Conservation (phyloP, 2,113 vertebrate species). For the Suricata suricatta region DNA sequence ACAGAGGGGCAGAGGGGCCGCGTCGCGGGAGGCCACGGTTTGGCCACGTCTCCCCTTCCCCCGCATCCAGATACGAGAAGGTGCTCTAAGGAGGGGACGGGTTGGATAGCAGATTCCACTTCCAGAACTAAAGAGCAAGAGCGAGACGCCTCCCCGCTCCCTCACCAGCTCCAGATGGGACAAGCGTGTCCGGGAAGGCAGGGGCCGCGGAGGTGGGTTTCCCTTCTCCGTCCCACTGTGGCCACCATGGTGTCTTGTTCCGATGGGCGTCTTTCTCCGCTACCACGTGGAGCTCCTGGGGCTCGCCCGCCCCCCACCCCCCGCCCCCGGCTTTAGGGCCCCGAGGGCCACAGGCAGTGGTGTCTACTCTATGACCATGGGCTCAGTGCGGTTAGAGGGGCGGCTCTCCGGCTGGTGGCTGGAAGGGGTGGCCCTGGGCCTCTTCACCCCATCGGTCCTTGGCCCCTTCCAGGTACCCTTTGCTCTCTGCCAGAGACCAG, state of each 20-base stretch:
- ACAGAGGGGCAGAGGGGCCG: accelerated
- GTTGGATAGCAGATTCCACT: too few species aligned
- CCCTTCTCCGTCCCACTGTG: accelerated
- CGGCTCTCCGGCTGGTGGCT: too few species aligned
- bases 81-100: background rate
- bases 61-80: background rate
- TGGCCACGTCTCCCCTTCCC: background rate
- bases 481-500: background rate
- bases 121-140: background rate
- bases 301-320: too few species aligned
- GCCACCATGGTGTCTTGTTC: background rate
- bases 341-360: background rate
- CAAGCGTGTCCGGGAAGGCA: background rate
- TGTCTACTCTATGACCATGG: background rate
- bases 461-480: too few species aligned
- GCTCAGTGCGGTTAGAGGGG: accelerated
- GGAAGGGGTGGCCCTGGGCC: background rate
- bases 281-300: background rate
- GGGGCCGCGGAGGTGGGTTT: accelerated
- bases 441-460: background rate
- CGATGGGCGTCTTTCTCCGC: background rate
- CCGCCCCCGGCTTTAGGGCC: background rate
- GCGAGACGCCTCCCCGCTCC: too few species aligned
- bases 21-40: background rate
- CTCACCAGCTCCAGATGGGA: background rate